Evolutionary conservation across 2,113 vertebrate species (phyloP), one percentile per base, ranked within the genome.

Genomic region (Meriones unguiculatus): DNA sequence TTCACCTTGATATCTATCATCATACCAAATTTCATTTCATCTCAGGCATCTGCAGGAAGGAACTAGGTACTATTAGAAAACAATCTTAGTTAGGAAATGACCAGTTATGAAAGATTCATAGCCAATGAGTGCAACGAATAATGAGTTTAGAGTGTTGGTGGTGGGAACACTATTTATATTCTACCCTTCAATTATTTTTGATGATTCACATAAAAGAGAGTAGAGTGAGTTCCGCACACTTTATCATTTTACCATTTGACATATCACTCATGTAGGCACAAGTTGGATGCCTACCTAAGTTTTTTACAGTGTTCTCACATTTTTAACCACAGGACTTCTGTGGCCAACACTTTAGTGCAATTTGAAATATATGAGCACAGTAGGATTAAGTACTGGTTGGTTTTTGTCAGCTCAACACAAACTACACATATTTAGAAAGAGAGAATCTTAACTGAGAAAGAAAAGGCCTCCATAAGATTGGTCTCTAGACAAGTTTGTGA

Each of bases 51-150:
- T 78, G 17, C 24, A 54, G 82, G 41, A 93, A 69, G 65, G 70
- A 52, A 38, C 32, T 93, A 32, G 87, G 17, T 80, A 93, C 57
- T 87, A 24, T 87, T 93, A 78, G 28, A 92, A 95, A 95, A 69
- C 62, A 81, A 62, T 87, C 32, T 72, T 22, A 59, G 32, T 65
- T 57, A 46, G 70, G 57, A 88, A 80, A 91, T 54, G 46, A 30
- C 22, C 10, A 73, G 32, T 64, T 76, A 64, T 50, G 41, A 67
- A 87, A 69, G 5, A 69, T 91, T 13, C 25, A 10, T 67, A 69
- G 50, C 87, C 5, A 86, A 69, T 67, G 30, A 50, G 28, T 32
- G 17, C 17, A 76, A 72, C 46, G 17, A 67, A 64, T 69, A 86
- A 62, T 57, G n/a, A 64, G 69, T 78, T 67, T 75, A 52, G 20